A percentile compares a stretch with the other conserved stretches of the same genome.
Evolutionary conservation across 2,888 invertebrate species (phyloP).

Genomic region (Andrena bucephala): DNA sequence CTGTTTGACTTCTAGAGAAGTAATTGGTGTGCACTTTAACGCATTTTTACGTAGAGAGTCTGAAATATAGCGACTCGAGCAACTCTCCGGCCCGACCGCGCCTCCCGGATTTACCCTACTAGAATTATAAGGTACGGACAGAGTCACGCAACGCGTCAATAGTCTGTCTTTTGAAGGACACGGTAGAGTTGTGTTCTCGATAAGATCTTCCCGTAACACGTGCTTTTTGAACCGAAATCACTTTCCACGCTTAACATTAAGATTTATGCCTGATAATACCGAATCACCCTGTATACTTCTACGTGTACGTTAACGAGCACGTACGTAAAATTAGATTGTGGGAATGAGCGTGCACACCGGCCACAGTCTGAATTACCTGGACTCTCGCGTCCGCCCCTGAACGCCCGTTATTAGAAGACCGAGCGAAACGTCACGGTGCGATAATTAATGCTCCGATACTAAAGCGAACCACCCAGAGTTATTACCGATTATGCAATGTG

Average conservation of each 20-base stretch:
- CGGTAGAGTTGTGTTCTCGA: too few relatives aligned
- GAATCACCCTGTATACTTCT: slow-evolving; percentile 1
- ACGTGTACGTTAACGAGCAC: not conserved
- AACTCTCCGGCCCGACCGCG: too few relatives aligned
- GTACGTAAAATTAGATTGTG: slow-evolving; percentile 40
- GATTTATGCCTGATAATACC: not conserved
- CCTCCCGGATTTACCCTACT: too few relatives aligned
- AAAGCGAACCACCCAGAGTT: slow-evolving; percentile 48
- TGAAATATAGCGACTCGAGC: too few relatives aligned
- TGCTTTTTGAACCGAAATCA: too few relatives aligned
- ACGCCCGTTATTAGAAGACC: slow-evolving; percentile 63
- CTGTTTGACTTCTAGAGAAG: too few relatives aligned
- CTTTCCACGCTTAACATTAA: not conserved
- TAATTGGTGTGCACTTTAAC: too few relatives aligned
- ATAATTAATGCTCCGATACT: slow-evolving; percentile 70
- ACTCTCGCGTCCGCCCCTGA: slow-evolving; percentile 45
- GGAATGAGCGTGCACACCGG: slow-evolving; percentile 32
- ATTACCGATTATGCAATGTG: slow-evolving; percentile 65
- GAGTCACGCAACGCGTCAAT: too few relatives aligned
- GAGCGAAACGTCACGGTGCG: slow-evolving; percentile 63
- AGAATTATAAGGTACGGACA: too few relatives aligned
- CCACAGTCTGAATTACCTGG: slow-evolving; percentile 25
- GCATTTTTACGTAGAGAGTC: too few relatives aligned
- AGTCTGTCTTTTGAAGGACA: too few relatives aligned
- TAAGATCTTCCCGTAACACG: too few relatives aligned